A percentile compares a stretch with the other conserved stretches of the same genome.
phyloP scores from a whole-genome alignment of 2,113 vertebrate species.

The Cyphomyrus plagiostoma region DNA sequence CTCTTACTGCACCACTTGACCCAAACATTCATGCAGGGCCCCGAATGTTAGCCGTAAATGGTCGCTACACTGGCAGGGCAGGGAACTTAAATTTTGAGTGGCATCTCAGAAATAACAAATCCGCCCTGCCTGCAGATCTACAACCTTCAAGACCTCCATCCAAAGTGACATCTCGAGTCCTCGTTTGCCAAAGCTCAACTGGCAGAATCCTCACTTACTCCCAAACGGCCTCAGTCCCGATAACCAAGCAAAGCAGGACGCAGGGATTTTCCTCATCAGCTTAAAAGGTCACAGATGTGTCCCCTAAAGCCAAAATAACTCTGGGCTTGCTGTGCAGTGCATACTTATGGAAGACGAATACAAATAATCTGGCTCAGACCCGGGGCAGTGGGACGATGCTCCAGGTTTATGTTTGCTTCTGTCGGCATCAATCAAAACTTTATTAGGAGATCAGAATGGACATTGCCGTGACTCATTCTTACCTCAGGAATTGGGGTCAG shows the following conservation, averaged over 20 bases:
- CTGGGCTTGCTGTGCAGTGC: background rate
- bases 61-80: background rate
- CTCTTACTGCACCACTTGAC: background rate
- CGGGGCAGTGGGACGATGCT: background rate
- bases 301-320: background rate
- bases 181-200: background rate
- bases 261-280: background rate
- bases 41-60: background rate
- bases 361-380: background rate
- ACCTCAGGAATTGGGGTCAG: background rate
- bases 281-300: background rate
- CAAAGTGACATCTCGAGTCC: background rate
- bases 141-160: background rate
- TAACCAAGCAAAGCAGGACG: background rate
- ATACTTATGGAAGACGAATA: background rate
- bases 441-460: background rate
- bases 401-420: background rate
- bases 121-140: background rate
- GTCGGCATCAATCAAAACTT: background rate
- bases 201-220: background rate
- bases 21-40: background rate
- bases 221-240: background rate
- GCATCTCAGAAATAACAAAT: background rate
- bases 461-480: background rate
- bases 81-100: background rate